Evolutionary conservation across 2,797 vertebrate genomes (phyloP).

Genomic region (Anolis apletophallus): DNA sequence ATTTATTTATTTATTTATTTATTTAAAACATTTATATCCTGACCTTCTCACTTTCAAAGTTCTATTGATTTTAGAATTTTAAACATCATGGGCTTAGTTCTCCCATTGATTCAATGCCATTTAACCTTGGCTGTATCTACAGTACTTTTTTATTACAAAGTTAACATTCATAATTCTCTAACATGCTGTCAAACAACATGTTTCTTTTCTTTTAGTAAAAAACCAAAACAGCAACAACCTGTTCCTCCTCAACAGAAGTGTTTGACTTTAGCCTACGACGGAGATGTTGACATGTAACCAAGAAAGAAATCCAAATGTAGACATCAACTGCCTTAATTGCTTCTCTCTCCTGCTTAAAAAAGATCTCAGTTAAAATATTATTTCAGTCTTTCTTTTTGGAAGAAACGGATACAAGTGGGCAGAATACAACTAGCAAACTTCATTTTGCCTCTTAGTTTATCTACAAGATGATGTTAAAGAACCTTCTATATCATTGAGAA

Average conservation of each 20-base stretch:
- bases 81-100: background rate
- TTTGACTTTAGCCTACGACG: conserved; percentile 95
- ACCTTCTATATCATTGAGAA: conserved; percentile 54
- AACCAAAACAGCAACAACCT: conserved; percentile 86
- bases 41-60: no score
- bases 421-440: conserved; percentile 70
- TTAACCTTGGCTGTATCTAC: background rate
- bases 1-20: no score
- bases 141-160: background rate
- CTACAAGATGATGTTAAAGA: conserved; percentile 62
- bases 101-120: background rate
- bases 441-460: conserved; percentile 72
- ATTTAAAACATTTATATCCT: no score
- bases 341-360: conserved; percentile 74
- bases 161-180: conserved; percentile 6
- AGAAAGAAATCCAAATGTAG: conserved; percentile 78
- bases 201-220: conserved; percentile 83
- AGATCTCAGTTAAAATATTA: conserved; percentile 77
- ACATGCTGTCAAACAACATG: conserved; percentile 13
- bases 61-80: background rate
- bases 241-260: conserved; percentile 93
- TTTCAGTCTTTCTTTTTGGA: conserved; percentile 65
- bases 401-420: conserved; percentile 73
- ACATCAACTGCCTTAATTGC: conserved; percentile 84
- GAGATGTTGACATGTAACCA: conserved; percentile 94